These are phyloP conservation scores for Rallus crepitans DNA, from an alignment of 2,797 vertebrate species.

Conservation along the genomic window DNA sequence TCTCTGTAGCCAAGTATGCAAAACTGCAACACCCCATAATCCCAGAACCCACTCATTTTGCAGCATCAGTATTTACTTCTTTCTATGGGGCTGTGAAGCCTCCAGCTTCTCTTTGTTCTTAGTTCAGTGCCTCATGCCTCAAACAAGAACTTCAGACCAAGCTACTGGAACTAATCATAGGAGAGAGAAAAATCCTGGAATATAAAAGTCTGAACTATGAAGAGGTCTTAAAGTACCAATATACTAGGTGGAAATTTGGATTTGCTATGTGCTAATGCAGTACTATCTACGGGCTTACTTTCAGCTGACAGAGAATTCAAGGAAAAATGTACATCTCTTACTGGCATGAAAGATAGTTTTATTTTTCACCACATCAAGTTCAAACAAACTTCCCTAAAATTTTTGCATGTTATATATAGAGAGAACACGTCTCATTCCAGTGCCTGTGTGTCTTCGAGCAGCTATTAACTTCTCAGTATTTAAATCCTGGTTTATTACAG, in stretches of 20 bases:
- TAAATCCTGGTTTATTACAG: constrained; percentile 14
- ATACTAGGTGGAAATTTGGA: not conserved
- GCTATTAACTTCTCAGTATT: not conserved
- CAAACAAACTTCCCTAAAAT: constrained; percentile 3
- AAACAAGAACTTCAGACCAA: not conserved
- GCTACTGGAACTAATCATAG: not conserved
- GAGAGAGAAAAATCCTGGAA: constrained; percentile 7
- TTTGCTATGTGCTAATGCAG: not conserved
- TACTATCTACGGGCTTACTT: not conserved
- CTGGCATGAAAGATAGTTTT: not conserved
- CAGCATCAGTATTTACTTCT: not conserved
- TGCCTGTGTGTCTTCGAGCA: not conserved
- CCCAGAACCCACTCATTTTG: not conserved
- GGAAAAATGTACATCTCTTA: not conserved
- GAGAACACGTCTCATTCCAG: not conserved
- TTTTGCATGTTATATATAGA: not conserved
- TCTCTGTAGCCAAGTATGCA: too few relatives aligned
- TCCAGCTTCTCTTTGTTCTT: not conserved
- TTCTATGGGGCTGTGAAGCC: not conserved
- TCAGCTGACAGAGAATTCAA: not conserved
- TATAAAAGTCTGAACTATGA: not conserved
- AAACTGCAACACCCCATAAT: not conserved
- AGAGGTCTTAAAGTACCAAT: not conserved
- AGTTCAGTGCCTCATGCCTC: not conserved
- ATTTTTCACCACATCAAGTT: constrained; percentile 12